These are phyloP conservation scores for Protonibea diacanthus DNA, from an alignment of 2,797 vertebrate genomes.

Conservation along the genomic window DNA sequence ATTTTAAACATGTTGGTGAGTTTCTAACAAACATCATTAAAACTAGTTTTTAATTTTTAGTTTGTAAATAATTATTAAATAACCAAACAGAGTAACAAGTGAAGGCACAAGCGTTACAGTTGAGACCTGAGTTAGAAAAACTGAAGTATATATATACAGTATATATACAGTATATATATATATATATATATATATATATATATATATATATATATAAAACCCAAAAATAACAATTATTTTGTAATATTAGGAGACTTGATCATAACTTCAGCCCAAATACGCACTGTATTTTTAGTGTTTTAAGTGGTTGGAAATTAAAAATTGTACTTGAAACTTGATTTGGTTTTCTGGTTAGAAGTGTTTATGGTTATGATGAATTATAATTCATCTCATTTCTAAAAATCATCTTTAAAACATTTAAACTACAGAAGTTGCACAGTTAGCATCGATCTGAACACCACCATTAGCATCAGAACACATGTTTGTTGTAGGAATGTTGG, in stretches of 20 bases:
- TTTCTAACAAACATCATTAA: background rate
- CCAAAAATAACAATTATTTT: too few relatives aligned
- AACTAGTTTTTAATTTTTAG: too few relatives aligned
- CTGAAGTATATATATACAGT: too few relatives aligned
- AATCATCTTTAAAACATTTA: background rate
- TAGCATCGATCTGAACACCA: background rate
- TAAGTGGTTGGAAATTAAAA: background rate
- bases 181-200: too few relatives aligned
- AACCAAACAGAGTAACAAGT: conserved; percentile 50
- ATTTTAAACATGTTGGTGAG: conserved; percentile 1
- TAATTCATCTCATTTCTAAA: background rate
- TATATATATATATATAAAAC: too few relatives aligned
- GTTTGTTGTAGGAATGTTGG: background rate
- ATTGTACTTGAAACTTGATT: too few relatives aligned
- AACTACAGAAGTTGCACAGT: background rate
- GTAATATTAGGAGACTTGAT: too few relatives aligned
- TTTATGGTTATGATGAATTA: background rate
- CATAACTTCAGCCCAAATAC: background rate
- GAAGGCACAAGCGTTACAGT: conserved; percentile 92
- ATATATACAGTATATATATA: background rate
- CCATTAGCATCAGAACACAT: background rate
- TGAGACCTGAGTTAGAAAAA: conserved; percentile 58
- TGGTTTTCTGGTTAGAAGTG: background rate
- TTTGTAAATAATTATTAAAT: too few relatives aligned
- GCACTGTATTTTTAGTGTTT: background rate